These are phyloP conservation scores for Parotia lawesii DNA, from an alignment of 2,113 vertebrate species.

Conservation along the genomic window DNA sequence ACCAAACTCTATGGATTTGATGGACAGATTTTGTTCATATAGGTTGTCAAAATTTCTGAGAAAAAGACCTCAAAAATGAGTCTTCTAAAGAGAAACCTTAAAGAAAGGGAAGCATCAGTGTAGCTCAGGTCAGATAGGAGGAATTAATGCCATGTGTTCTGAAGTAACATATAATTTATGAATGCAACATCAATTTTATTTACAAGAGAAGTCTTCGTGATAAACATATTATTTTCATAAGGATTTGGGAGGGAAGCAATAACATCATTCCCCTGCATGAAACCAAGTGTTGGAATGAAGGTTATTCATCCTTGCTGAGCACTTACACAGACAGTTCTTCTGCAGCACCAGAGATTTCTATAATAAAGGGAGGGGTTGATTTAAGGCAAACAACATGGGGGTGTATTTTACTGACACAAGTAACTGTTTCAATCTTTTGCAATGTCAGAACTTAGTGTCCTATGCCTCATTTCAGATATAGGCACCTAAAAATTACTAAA, in stretches of 20 bases:
- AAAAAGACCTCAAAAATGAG: not conserved
- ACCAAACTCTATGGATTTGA: not conserved
- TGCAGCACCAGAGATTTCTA: not conserved
- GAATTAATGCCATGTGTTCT: not conserved
- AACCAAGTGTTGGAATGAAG: not conserved
- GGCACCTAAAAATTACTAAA: not conserved
- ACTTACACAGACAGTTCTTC: not conserved
- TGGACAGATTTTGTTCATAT: not conserved
- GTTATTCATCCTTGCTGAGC: not conserved
- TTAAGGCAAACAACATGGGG: not conserved
- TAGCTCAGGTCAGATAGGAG: not conserved
- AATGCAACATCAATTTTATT: not conserved
- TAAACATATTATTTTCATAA: not conserved
- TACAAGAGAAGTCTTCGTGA: not conserved
- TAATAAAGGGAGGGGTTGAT: not conserved
- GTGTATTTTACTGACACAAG: not conserved
- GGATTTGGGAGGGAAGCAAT: not conserved
- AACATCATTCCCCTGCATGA: not conserved
- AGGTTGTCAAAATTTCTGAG: not conserved
- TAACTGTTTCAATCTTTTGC: not conserved
- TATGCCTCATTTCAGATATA: not conserved
- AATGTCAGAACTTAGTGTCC: not conserved
- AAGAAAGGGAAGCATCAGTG: not conserved
- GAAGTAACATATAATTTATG: not conserved
- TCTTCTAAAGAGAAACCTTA: not conserved